Conservation (phyloP, 2,113 vertebrate genomes). For the Ondatra zibethicus region DNA sequence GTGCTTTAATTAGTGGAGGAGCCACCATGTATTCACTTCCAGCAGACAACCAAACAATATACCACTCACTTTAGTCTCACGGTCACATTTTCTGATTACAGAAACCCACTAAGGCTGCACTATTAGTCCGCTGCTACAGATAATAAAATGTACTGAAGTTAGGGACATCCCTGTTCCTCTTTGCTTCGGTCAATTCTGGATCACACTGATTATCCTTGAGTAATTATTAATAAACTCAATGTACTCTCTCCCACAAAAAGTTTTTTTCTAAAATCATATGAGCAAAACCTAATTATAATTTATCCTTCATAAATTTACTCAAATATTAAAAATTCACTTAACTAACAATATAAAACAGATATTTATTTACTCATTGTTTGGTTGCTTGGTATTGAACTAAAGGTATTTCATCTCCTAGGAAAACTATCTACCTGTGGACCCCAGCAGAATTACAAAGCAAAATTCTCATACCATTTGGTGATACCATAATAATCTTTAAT, state of each 20-base stretch:
- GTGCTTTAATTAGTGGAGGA: neutral
- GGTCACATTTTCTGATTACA: neutral
- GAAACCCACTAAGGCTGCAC: neutral
- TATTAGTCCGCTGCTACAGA: neutral
- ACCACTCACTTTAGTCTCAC: neutral
- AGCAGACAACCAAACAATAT: neutral
- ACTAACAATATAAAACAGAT: neutral
- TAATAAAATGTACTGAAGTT: neutral
- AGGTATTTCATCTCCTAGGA: neutral
- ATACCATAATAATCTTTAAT: constrained; percentile 93
- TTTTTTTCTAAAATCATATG: neutral
- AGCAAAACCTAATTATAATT: constrained; percentile 12
- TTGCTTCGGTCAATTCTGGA: neutral
- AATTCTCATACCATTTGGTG: constrained; percentile 92
- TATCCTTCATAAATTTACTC: constrained; percentile 30
- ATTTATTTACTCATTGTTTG: neutral
- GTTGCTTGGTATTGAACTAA: neutral
- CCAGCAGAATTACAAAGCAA: constrained; percentile 58
- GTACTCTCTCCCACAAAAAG: neutral
- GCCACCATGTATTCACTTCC: neutral
- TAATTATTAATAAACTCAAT: neutral
- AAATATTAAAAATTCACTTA: constrained; percentile 29
- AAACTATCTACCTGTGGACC: neutral
- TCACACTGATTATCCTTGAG: neutral
- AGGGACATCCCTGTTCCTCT: neutral